Evolutionary conservation across 2,888 invertebrate genomes (phyloP).

Genomic region (Actias luna): DNA sequence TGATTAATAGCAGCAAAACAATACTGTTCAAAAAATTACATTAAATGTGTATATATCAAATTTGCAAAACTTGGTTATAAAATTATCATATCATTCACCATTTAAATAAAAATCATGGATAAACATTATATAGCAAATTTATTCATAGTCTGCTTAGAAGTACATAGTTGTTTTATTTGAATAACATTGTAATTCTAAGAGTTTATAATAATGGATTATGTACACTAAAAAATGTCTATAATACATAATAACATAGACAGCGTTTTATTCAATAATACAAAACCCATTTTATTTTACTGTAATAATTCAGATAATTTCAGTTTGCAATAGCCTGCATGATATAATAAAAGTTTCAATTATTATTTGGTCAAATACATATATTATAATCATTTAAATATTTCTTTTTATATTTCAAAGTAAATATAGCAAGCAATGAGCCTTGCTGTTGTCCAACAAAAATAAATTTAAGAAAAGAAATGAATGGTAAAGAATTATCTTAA

Average conservation of each 20-base stretch:
- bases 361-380: neutral
- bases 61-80: conserved; percentile 42
- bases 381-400: neutral
- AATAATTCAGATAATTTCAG: neutral
- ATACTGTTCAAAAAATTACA: conserved; percentile 37
- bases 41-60: conserved; percentile 49
- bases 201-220: conserved; percentile 75
- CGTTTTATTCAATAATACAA: conserved; percentile 47
- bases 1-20: conserved; percentile 47
- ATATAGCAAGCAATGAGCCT: no score
- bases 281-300: conserved; percentile 1
- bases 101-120: conserved; percentile 71
- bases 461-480: no score
- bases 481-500: no score
- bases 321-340: neutral
- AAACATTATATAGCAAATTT: conserved; percentile 54
- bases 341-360: neutral
- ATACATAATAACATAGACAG: conserved; percentile 79
- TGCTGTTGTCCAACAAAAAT: no score
- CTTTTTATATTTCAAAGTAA: no score
- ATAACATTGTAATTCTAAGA: conserved; percentile 62
- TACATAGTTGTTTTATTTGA: conserved; percentile 54
- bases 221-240: conserved; percentile 80
- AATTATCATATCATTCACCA: conserved; percentile 84
- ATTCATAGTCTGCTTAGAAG: conserved; percentile 59